These are phyloP conservation scores for Trinorchestia longiramus DNA, from an alignment of 1,140 invertebrate genomes.

Conservation along the genomic window DNA sequence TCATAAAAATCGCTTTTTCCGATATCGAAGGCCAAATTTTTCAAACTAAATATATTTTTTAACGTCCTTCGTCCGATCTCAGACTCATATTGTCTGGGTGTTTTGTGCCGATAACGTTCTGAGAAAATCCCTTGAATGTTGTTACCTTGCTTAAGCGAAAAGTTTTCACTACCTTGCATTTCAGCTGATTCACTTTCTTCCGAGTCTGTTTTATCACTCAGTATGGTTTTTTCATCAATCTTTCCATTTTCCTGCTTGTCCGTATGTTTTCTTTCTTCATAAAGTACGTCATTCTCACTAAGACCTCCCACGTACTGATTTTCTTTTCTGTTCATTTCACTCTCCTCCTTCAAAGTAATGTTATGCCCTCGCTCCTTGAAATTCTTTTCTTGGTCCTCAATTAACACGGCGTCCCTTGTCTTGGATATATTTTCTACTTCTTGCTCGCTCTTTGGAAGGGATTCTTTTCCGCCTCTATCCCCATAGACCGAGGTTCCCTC, in stretches of 20 bases:
- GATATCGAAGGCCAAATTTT: conserved; percentile 30
- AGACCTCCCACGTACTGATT: background rate
- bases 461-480: background rate
- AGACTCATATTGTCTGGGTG: background rate
- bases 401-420: background rate
- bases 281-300: conserved; percentile 34
- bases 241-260: background rate
- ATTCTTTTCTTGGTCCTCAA: background rate
- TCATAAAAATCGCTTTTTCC: conserved; percentile 47
- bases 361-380: background rate
- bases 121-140: background rate
- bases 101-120: background rate
- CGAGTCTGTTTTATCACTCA: background rate
- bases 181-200: background rate
- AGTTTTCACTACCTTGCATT: background rate
- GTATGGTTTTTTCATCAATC: background rate
- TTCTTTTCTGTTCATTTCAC: background rate
- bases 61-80: background rate
- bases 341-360: background rate
- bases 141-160: background rate
- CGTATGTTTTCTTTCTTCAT: background rate
- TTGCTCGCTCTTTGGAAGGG: background rate
- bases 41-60: conserved; percentile 18
- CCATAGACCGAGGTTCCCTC: background rate
- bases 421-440: background rate